phyloP scores from a whole-genome alignment of 2,888 invertebrate species.

The Yponomeuta evonymella region DNA sequence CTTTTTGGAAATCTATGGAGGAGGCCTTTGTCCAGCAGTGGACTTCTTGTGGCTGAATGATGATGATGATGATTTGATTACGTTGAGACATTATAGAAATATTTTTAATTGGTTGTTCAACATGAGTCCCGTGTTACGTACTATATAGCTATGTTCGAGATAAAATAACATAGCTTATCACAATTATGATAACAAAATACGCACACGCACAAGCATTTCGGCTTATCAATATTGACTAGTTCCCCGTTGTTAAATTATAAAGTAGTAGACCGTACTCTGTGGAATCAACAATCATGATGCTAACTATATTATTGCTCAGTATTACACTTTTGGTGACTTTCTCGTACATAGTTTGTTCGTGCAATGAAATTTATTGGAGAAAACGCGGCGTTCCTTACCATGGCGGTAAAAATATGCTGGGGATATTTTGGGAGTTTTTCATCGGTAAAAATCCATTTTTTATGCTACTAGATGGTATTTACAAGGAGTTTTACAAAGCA shows the following conservation, averaged over 20 bases:
- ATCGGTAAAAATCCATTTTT: slow-evolving; percentile 38
- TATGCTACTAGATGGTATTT: slow-evolving; percentile 42
- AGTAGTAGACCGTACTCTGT: neutral
- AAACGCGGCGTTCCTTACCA: slow-evolving; percentile 13
- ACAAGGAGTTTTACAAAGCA: slow-evolving; percentile 35
- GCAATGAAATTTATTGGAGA: slow-evolving; percentile 14
- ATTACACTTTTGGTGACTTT: neutral
- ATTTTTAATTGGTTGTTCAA: too few relatives aligned
- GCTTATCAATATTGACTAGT: neutral
- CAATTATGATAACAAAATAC: too few relatives aligned
- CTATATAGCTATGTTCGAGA: too few relatives aligned
- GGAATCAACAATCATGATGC: slow-evolving; percentile 6
- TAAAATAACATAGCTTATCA: too few relatives aligned
- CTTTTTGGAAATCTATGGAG: too few relatives aligned
- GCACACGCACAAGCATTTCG: too few relatives aligned
- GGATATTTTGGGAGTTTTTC: slow-evolving; percentile 34
- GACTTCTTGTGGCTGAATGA: too few relatives aligned
- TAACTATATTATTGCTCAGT: neutral
- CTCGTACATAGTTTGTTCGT: slow-evolving; percentile 16
- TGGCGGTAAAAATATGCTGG: slow-evolving; percentile 6
- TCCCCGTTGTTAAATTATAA: neutral
- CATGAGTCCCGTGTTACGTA: too few relatives aligned
- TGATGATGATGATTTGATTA: too few relatives aligned
- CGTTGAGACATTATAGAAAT: too few relatives aligned
- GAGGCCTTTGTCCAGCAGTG: too few relatives aligned